These are phyloP conservation scores for Cerastis rubricosa DNA, from an alignment of 2,888 invertebrate genomes.

Conservation along the genomic window DNA sequence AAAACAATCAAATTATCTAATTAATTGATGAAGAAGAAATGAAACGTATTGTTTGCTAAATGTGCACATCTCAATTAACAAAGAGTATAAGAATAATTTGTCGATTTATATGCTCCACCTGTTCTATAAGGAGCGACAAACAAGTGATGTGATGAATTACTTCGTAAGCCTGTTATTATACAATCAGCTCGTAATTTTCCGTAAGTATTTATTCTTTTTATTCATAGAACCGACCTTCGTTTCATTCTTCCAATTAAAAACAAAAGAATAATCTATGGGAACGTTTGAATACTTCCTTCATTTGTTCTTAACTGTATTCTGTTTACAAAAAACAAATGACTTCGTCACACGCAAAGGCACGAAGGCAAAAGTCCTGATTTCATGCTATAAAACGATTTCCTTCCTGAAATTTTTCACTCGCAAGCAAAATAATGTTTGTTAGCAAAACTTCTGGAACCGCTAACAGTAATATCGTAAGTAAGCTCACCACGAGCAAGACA, in stretches of 20 bases:
- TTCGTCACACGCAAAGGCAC: conserved; percentile 37
- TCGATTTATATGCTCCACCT: conserved; percentile 51
- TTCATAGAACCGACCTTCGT: conserved; percentile 32
- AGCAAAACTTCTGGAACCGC: conserved; percentile 45
- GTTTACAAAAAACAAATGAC: conserved; percentile 22
- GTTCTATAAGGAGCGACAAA: conserved; percentile 34
- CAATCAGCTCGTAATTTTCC: conserved; percentile 46
- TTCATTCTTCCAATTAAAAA: conserved; percentile 16
- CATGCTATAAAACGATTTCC: conserved; percentile 6
- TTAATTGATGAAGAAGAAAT: not conserved
- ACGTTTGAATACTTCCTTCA: conserved; percentile 31
- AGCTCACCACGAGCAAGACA: conserved; percentile 44
- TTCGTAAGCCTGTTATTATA: conserved; percentile 19
- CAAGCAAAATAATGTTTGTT: conserved; percentile 23
- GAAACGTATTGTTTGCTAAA: conserved; percentile 31
- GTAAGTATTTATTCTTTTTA: conserved; percentile 17
- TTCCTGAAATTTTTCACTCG: conserved; percentile 32
- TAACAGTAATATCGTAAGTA: conserved; percentile 54
- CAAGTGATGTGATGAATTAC: conserved; percentile 47
- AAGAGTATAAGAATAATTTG: conserved; percentile 37
- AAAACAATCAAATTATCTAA: not conserved
- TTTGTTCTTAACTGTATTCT: conserved; percentile 19
- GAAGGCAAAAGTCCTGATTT: conserved; percentile 20
- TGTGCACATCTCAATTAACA: conserved; percentile 28
- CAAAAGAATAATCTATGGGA: conserved; percentile 34